phyloP scores from a whole-genome alignment of 2,797 vertebrate species.

The Bovichtus diacanthus region DNA sequence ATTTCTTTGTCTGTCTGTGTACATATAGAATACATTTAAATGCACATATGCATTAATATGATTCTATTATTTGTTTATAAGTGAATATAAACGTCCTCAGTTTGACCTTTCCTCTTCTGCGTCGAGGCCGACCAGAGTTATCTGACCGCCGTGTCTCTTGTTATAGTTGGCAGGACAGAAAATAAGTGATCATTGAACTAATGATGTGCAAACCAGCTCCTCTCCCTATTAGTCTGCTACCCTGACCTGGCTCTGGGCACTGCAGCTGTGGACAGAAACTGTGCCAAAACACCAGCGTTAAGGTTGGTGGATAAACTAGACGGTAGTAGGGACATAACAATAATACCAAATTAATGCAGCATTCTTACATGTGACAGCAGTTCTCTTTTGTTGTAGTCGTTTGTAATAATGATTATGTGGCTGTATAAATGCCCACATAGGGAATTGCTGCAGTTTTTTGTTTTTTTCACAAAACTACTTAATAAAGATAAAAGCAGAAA shows the following conservation, averaged over 20 bases:
- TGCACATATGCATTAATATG: not conserved
- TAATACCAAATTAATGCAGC: not conserved
- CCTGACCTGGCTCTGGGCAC: constrained; percentile 57
- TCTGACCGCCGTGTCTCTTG: constrained; percentile 35
- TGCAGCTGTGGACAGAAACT: constrained; percentile 61
- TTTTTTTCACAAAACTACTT: constrained; percentile 9
- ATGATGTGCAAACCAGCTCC: constrained; percentile 72
- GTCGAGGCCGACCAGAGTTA: constrained; percentile 17
- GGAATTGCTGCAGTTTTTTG: not conserved
- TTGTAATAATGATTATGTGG: not conserved
- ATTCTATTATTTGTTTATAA: constrained; percentile 2
- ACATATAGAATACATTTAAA: not conserved
- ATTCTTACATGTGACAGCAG: constrained; percentile 10
- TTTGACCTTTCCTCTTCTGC: not conserved
- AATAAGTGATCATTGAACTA: constrained; percentile 70
- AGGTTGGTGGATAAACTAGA: constrained; percentile 28
- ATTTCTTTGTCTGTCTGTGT: not conserved
- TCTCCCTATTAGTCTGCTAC: constrained; percentile 48
- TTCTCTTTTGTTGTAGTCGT: not conserved
- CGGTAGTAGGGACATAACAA: not conserved
- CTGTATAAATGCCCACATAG: not conserved
- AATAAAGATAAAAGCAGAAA: constrained; percentile 6
- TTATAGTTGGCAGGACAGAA: constrained; percentile 61
- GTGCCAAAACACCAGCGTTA: constrained; percentile 52
- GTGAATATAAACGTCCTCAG: constrained; percentile 20